phyloP scores from a whole-genome alignment of 2,888 invertebrate species.

The Stegana nigrithorax region DNA sequence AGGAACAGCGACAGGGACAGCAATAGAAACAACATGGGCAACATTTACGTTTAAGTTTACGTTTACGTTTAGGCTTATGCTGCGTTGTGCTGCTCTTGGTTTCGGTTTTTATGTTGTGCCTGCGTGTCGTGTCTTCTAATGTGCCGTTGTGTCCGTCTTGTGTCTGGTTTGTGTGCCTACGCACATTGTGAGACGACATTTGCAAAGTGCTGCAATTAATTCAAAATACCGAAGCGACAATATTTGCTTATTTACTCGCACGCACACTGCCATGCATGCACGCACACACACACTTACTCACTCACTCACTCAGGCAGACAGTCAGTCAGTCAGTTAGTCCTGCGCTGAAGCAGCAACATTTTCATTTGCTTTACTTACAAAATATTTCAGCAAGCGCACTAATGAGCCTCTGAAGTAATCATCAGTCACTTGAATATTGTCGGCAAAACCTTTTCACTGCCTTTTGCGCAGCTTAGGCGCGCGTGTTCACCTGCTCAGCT shows the following conservation, averaged over 20 bases:
- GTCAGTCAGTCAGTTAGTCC: no score
- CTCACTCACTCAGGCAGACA: not conserved
- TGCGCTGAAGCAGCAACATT: no score
- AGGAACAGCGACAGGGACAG: not conserved
- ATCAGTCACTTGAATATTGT: slow-evolving; percentile 13
- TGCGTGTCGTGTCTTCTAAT: not conserved
- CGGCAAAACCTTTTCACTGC: not conserved
- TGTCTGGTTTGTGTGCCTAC: not conserved
- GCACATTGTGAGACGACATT: no score
- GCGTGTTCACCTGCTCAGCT: no score
- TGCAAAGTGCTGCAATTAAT: slow-evolving; percentile 7
- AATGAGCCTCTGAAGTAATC: slow-evolving; percentile 9
- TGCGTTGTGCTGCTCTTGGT: no score
- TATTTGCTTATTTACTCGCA: not conserved
- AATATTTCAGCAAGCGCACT: not conserved
- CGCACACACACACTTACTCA: not conserved
- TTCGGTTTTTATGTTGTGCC: no score
- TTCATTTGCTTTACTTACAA: not conserved
- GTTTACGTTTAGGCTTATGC: no score
- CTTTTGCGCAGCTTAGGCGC: not conserved
- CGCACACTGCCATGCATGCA: not conserved
- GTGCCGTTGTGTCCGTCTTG: not conserved
- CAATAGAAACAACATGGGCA: not conserved
- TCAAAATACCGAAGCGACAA: not conserved
- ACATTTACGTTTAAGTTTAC: no score